Evolutionary conservation across 2,888 invertebrate genomes (phyloP).

Genomic region (Cabera pusaria): DNA sequence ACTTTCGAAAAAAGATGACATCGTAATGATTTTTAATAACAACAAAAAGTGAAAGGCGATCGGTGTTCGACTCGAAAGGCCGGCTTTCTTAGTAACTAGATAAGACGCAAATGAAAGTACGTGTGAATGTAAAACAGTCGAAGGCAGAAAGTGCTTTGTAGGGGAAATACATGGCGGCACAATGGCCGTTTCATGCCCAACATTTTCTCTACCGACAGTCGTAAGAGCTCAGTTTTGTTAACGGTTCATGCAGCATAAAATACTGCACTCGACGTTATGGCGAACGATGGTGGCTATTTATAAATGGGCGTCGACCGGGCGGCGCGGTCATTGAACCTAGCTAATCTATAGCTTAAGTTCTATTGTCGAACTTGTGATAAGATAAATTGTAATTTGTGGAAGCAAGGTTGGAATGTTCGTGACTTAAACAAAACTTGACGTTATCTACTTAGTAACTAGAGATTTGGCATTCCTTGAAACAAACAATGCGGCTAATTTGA

Average conservation of each 20-base stretch:
- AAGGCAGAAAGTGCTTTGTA: conserved; percentile 48
- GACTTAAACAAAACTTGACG: conserved; percentile 2
- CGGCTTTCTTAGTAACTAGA: conserved; percentile 74
- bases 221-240: conserved; percentile 34
- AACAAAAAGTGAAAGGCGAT: conserved; percentile 77
- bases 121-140: conserved; percentile 68
- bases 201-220: conserved; percentile 29
- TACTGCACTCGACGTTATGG: conserved; percentile 50
- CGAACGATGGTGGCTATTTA: conserved; percentile 60
- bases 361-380: conserved; percentile 55
- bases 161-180: conserved; percentile 55
- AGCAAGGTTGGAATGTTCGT: conserved; percentile 6
- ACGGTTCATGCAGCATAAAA: conserved; percentile 41
- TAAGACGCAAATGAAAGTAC: conserved; percentile 70
- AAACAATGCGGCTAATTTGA: no score
- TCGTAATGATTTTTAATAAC: conserved; percentile 68
- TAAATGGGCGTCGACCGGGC: conserved; percentile 58
- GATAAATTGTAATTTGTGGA: conserved; percentile 32
- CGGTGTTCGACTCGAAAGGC: conserved; percentile 42
- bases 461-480: no score
- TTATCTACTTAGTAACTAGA: background rate
- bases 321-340: conserved; percentile 54
- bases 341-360: conserved; percentile 49
- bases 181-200: conserved; percentile 27
- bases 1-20: conserved; percentile 57